A percentile compares a stretch with the other conserved stretches of the same genome.
Evolutionary conservation across 2,888 invertebrate species (phyloP).

Genomic region (Chloroclysta siterata): DNA sequence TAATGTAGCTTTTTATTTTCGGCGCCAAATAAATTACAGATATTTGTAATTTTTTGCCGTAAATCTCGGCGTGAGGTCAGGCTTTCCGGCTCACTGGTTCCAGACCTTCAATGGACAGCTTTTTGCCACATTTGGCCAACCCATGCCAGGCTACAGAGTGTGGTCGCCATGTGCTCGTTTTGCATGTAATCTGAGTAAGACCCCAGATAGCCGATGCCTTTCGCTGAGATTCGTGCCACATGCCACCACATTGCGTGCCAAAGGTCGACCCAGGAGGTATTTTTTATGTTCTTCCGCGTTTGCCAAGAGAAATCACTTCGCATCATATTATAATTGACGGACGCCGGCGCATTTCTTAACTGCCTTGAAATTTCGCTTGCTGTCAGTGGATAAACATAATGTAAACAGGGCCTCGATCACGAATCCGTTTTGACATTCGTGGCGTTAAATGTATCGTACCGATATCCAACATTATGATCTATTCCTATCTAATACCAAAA

Average conservation of each 20-base stretch:
- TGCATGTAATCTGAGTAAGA: constrained; percentile 66
- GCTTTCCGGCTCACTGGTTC: constrained; percentile 58
- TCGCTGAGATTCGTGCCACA: constrained; percentile 75
- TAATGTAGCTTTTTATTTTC: too few species aligned
- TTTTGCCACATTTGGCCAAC: constrained; percentile 70
- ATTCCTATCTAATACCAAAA: too few species aligned
- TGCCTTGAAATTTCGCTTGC: constrained; percentile 3
- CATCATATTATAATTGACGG: constrained; percentile 36
- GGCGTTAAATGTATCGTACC: too few species aligned
- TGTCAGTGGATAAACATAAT: neutral
- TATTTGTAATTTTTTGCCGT: constrained; percentile 36
- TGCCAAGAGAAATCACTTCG: constrained; percentile 44
- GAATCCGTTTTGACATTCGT: too few species aligned
- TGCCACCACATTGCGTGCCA: constrained; percentile 71
- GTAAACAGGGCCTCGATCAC: too few species aligned
- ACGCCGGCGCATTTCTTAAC: constrained; percentile 13
- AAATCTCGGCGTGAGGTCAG: constrained; percentile 54
- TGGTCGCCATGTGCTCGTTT: constrained; percentile 73
- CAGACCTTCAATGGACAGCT: constrained; percentile 63
- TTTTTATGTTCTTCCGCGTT: constrained; percentile 70
- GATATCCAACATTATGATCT: too few species aligned
- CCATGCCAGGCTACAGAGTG: constrained; percentile 49
- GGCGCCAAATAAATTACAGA: constrained; percentile 35
- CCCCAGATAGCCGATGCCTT: constrained; percentile 52
- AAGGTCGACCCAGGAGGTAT: constrained; percentile 76